phyloP scores from a whole-genome alignment of 2,888 invertebrate genomes.

The Campopleginae sp. region DNA sequence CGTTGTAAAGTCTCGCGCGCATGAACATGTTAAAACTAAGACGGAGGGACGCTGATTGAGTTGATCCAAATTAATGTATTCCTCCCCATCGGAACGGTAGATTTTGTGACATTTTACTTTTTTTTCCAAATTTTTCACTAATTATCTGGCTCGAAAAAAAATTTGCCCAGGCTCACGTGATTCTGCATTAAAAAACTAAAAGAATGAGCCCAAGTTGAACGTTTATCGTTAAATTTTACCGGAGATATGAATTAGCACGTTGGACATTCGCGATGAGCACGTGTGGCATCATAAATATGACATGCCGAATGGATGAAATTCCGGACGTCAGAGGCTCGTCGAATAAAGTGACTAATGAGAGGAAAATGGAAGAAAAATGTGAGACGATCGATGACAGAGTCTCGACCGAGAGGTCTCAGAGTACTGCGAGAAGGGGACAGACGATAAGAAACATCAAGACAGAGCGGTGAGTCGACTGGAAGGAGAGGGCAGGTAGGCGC shows the following conservation, averaged over 20 bases:
- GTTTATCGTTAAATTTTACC: no score
- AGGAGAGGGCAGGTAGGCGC: slow-evolving; percentile 80
- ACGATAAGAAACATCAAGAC: slow-evolving; percentile 51
- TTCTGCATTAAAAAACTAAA: no score
- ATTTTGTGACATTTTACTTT: neutral
- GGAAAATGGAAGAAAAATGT: slow-evolving; percentile 13
- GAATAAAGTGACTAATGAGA: slow-evolving; percentile 7
- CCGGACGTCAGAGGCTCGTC: neutral
- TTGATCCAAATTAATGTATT: neutral
- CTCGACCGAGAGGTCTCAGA: slow-evolving; percentile 22
- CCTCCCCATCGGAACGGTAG: neutral
- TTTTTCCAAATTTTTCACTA: no score
- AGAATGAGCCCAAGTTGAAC: no score
- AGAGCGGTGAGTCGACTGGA: slow-evolving; percentile 53
- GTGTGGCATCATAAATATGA: no score
- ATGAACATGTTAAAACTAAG: neutral
- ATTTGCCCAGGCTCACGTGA: no score
- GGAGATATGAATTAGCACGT: neutral
- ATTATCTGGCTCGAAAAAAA: no score
- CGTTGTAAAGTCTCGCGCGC: neutral
- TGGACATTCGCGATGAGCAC: neutral
- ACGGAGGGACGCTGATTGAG: neutral
- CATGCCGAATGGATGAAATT: neutral
- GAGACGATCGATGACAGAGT: slow-evolving; percentile 15
- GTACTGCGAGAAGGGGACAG: slow-evolving; percentile 52